Evolutionary conservation across 2,888 invertebrate species (phyloP), one percentile per base, ranked within the genome.

Genomic region (Frankliniella fusca): DNA sequence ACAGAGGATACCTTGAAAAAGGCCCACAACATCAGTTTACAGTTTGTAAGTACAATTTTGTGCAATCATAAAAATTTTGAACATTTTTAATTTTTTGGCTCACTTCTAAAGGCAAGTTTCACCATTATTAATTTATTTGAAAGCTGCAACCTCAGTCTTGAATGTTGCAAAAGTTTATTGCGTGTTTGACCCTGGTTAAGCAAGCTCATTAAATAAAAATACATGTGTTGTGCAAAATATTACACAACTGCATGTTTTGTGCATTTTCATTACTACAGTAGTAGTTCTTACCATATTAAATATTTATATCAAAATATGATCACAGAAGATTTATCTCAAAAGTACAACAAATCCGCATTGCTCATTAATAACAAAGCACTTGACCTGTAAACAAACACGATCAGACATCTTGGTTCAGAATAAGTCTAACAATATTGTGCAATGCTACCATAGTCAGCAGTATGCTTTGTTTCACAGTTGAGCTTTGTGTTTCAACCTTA

Each of bases 221-320:
- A n/a, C 18, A 61, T 61, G 23, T 23, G 23, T 76, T 23, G 11
- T 27, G 27, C 27, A 23, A 76, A 20, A 70, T 20, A 27, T 76
- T 23, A 12, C 70, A 23, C 70, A 76, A 5, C 27, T 23, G 70
- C 70, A 76, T 76, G 20, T 76, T 76, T 76, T 76, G 70, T 76
- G 70, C 27, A 27, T 27, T 76, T 23, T 76, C 27, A 23, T 27
- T 27, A 76, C 70, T 8, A 76, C 27, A 76, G 27, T 76, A 76
- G 5, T 27, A 27, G 12, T 12, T 27, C 70, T 76, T 76, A 76
- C 23, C 23, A 76, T 12, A 23, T 27, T 27, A 76, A 76, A 76
- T 76, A 76, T 76, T 76, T 70, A 27, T 76, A 76, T 76, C 70
- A 76, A 76, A 76, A 76, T 76, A 76, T 76, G 70, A 76, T 76